Evolutionary conservation across 2,888 invertebrate genomes (phyloP).

Genomic region (Ophonus ardosiacus): DNA sequence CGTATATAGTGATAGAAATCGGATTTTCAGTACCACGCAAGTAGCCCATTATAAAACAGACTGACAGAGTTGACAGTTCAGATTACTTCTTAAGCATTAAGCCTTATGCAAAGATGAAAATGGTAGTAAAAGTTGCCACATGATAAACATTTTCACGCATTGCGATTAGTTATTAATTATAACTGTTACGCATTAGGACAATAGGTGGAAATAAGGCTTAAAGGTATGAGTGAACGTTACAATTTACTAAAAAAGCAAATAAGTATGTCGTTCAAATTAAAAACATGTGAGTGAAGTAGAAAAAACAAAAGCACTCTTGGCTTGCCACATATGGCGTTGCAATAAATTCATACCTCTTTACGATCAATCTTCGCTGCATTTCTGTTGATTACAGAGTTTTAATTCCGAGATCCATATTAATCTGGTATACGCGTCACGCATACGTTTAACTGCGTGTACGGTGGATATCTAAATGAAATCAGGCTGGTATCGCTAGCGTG

Average conservation of each 20-base stretch:
- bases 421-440: constrained; percentile 24
- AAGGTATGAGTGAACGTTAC: no score
- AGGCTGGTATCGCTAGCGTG: constrained; percentile 9
- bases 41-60: no score
- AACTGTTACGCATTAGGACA: no score
- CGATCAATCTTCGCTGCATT: constrained; percentile 24
- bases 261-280: not conserved
- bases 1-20: no score
- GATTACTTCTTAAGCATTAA: no score
- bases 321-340: constrained; percentile 4
- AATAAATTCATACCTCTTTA: constrained; percentile 48
- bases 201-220: no score
- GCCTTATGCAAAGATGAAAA: no score
- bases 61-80: no score
- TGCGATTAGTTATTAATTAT: no score
- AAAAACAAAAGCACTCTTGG: not conserved
- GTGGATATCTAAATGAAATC: constrained; percentile 60
- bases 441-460: constrained; percentile 9
- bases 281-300: not conserved
- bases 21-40: no score
- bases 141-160: no score
- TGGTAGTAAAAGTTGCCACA: no score
- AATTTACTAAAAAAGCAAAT: not conserved
- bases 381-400: constrained; percentile 38
- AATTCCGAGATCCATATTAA: constrained; percentile 40